phyloP scores from a whole-genome alignment of 1,140 invertebrate species.

The Ganaspis sp. region DNA sequence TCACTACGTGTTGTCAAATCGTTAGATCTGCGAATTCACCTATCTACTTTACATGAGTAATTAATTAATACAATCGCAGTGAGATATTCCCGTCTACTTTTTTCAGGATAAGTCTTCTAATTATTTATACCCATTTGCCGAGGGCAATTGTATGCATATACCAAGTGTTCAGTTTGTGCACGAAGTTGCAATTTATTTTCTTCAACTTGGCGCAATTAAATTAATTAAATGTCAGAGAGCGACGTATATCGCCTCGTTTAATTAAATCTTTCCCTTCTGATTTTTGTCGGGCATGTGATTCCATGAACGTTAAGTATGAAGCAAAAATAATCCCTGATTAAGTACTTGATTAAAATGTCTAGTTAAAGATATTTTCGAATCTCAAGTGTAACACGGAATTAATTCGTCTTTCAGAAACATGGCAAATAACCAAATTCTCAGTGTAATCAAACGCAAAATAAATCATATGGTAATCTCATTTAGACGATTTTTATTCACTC shows the following conservation, averaged over 20 bases:
- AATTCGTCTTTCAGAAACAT: background rate
- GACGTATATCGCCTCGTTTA: slow-evolving; percentile 27
- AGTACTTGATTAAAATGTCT: background rate
- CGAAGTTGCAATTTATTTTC: slow-evolving; percentile 23
- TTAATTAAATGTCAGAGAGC: slow-evolving; percentile 22
- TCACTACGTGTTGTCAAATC: slow-evolving; percentile 22
- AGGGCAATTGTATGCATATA: slow-evolving; percentile 16
- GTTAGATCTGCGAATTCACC: slow-evolving; percentile 10
- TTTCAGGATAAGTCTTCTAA: slow-evolving; percentile 20
- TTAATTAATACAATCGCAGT: slow-evolving; percentile 26
- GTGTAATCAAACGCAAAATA: too few relatives aligned
- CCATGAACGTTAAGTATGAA: background rate
- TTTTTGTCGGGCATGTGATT: slow-evolving; percentile 9
- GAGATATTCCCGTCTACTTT: slow-evolving; percentile 2
- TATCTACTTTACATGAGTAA: slow-evolving; percentile 15
- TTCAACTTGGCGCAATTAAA: slow-evolving; percentile 23
- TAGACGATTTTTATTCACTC: too few relatives aligned
- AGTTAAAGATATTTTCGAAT: background rate
- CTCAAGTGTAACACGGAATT: background rate
- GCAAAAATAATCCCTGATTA: slow-evolving; percentile 1
- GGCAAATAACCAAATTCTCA: too few relatives aligned
- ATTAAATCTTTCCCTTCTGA: slow-evolving; percentile 25
- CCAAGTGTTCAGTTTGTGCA: background rate
- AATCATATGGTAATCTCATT: too few relatives aligned
- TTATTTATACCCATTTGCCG: slow-evolving; percentile 16